Percentiles rank a stretch among this genome's conserved stretches.
phyloP scores from a whole-genome alignment of 2,797 vertebrate genomes.

The Netta rufina region DNA sequence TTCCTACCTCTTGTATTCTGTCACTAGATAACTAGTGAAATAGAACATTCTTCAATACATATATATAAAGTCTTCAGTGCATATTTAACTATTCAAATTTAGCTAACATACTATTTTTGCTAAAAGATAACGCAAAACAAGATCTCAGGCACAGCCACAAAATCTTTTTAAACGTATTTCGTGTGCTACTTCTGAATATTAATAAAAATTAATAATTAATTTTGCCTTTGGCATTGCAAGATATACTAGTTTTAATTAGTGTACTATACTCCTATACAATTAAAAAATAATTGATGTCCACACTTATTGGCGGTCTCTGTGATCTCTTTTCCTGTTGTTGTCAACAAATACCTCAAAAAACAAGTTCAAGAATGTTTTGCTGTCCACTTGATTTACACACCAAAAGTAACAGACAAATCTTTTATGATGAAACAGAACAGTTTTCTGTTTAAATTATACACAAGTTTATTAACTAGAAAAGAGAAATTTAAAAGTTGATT shows the following conservation, averaged over 20 bases:
- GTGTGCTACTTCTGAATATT: conserved; percentile 99
- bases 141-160: conserved; percentile 92
- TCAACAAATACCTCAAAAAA: conserved; percentile 88
- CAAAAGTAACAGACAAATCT: conserved; percentile 83
- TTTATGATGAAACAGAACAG: conserved; percentile 87
- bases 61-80: conserved; percentile 36
- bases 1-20: conserved; percentile 2
- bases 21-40: conserved; percentile 52
- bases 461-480: conserved; percentile 82
- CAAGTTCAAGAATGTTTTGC: conserved; percentile 82
- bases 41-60: conserved; percentile 46
- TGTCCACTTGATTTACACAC: conserved; percentile 82
- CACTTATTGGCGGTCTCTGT: conserved; percentile 90
- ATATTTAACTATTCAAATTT: conserved; percentile 73
- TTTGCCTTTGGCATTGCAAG: conserved; percentile 99
- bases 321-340: conserved; percentile 94
- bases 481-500: conserved; percentile 80
- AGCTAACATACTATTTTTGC: conserved; percentile 78
- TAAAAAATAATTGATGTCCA: conserved; percentile 99
- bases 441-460: conserved; percentile 85
- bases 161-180: conserved; percentile 99
- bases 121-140: conserved; percentile 84
- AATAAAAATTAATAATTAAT: conserved; percentile 99
- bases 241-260: conserved; percentile 99
- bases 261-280: conserved; percentile 99